phyloP scores from a whole-genome alignment of 2,113 vertebrate genomes.

The Aix galericulata region DNA sequence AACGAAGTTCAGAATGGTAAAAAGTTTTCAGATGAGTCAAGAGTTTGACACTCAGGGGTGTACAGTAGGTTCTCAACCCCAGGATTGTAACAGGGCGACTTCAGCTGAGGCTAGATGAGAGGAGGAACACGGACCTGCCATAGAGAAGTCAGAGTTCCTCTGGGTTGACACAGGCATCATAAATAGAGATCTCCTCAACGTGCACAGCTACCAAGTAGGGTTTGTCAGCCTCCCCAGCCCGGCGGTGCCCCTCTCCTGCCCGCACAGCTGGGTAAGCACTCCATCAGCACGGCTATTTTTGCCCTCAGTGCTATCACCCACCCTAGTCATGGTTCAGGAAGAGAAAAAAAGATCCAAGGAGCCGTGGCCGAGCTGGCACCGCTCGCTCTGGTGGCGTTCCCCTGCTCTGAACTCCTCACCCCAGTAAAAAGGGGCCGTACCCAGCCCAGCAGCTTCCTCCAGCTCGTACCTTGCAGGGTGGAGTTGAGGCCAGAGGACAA shows the following conservation, averaged over 20 bases:
- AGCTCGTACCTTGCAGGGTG: constrained; percentile 18
- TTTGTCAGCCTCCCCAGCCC: fast-evolving
- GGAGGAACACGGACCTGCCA: not conserved
- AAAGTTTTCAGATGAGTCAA: not conserved
- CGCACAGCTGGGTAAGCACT: not conserved
- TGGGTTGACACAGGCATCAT: not conserved
- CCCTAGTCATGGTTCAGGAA: not conserved
- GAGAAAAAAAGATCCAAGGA: not conserved
- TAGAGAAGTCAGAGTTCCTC: not conserved
- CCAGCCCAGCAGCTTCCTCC: not conserved
- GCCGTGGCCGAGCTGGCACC: not conserved
- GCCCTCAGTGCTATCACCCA: not conserved
- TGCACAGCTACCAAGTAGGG: not conserved
- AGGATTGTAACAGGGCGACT: not conserved
- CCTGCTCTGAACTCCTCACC: not conserved
- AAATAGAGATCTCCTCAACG: not conserved
- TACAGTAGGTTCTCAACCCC: not conserved
- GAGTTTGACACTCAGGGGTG: not conserved
- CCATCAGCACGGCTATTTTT: not conserved
- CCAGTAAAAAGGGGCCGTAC: not conserved
- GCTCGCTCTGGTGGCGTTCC: not conserved
- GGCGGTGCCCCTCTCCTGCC: not conserved
- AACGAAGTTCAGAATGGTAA: not conserved
- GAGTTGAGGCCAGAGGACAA: constrained; percentile 14
- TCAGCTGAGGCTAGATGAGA: not conserved